These are phyloP conservation scores for Lucilia sericata DNA, from an alignment of 1,140 invertebrate species.

Conservation along the genomic window DNA sequence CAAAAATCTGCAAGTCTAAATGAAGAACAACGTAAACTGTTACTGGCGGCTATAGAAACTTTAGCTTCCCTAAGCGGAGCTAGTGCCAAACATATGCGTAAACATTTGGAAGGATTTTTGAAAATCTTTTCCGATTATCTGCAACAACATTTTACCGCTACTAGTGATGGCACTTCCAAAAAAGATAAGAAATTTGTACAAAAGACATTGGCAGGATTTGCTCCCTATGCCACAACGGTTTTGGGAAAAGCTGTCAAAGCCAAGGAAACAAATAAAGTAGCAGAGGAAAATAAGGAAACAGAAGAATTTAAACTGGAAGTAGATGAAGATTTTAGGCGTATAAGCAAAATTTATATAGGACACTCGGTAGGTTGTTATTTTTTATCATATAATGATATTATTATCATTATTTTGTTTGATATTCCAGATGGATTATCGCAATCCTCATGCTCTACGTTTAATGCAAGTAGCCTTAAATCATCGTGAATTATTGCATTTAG, in stretches of 20 bases:
- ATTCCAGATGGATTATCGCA: constrained; percentile 59
- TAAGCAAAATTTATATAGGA: constrained; percentile 65
- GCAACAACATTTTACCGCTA: constrained; percentile 1
- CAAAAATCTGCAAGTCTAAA: neutral
- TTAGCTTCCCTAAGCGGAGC: constrained; percentile 51
- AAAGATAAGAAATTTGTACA: constrained; percentile 50
- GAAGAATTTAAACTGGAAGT: constrained; percentile 41
- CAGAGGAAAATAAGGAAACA: neutral
- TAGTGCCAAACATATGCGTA: constrained; percentile 53
- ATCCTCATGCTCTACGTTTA: constrained; percentile 56
- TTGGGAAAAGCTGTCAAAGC: constrained; percentile 15
- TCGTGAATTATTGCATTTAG: constrained; percentile 59
- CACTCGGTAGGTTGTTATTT: constrained; percentile 54
- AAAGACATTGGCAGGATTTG: constrained; percentile 49
- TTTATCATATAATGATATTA: neutral
- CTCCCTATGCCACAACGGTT: constrained; percentile 32
- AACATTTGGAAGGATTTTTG: constrained; percentile 55
- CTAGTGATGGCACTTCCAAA: constrained; percentile 18
- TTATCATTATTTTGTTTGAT: neutral
- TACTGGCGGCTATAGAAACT: constrained; percentile 59
- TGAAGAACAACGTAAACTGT: constrained; percentile 48
- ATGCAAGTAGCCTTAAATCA: constrained; percentile 59
- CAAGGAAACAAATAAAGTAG: neutral
- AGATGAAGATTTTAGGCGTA: constrained; percentile 60
- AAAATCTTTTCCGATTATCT: constrained; percentile 53